Percentiles rank a stretch among this genome's conserved stretches.
Conservation (phyloP, 2,113 vertebrate species). For the Ramphastos sulfuratus region DNA sequence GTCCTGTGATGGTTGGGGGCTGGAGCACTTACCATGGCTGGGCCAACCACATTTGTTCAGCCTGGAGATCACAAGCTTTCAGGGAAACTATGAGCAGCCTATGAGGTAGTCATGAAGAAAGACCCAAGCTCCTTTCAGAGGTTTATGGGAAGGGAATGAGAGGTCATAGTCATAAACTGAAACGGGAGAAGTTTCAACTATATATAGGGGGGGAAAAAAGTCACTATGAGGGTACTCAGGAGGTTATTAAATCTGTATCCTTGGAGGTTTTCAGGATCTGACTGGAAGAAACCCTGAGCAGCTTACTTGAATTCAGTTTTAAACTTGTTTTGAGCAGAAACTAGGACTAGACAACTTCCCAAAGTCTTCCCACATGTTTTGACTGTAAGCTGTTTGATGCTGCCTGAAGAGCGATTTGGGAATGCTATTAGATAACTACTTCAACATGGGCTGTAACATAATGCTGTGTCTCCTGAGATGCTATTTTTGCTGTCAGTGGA, state of each 20-base stretch:
- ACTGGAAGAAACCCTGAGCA: neutral
- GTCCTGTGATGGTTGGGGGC: neutral
- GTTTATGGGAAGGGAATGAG: neutral
- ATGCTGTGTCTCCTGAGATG: neutral
- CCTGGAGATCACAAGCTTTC: neutral
- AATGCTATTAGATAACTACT: neutral
- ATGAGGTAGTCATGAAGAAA: neutral
- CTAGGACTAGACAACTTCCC: neutral
- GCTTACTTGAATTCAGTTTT: neutral
- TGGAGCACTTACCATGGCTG: neutral
- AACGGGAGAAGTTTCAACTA: neutral
- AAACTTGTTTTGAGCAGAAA: neutral
- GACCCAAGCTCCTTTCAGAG: neutral
- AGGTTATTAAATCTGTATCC: neutral
- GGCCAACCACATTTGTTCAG: neutral
- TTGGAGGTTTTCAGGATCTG: neutral
- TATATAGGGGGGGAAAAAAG: neutral
- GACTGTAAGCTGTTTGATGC: neutral
- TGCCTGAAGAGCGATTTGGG: neutral
- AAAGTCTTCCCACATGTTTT: neutral
- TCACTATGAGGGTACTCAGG: neutral
- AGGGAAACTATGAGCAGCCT: neutral
- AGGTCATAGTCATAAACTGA: neutral
- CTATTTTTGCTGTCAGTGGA: neutral
- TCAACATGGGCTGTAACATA: neutral